These are phyloP conservation scores for Yponomeuta evonymella DNA, from an alignment of 2,888 invertebrate species.

Conservation along the genomic window DNA sequence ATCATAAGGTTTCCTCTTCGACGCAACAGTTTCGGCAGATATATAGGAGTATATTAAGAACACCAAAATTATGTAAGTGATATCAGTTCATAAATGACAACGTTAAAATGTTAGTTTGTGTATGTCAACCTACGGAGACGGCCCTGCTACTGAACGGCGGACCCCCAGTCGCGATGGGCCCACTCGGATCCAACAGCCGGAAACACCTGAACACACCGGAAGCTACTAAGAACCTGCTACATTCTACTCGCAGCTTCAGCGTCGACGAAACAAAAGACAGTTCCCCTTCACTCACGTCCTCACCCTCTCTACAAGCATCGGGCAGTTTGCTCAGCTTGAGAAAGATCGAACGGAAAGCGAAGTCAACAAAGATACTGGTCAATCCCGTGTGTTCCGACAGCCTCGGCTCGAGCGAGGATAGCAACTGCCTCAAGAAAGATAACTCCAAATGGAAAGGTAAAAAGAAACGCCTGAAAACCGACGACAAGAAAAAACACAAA, in stretches of 20 bases:
- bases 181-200: conserved; percentile 66
- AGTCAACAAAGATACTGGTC: conserved; percentile 69
- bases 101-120: conserved; percentile 80
- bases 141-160: conserved; percentile 71
- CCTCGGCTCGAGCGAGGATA: conserved; percentile 60
- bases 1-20: background rate
- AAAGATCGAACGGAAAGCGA: conserved; percentile 65
- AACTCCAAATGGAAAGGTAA: conserved; percentile 62
- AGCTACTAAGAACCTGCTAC: conserved; percentile 47
- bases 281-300: conserved; percentile 48
- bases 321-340: conserved; percentile 60
- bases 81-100: conserved; percentile 49
- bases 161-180: conserved; percentile 72
- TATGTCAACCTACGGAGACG: conserved; percentile 79
- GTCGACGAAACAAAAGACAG: conserved; percentile 48
- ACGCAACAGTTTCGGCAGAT: background rate
- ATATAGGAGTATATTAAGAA: conserved; percentile 19
- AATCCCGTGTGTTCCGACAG: conserved; percentile 67
- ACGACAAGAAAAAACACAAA: conserved; percentile 39
- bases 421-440: conserved; percentile 48
- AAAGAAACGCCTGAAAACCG: conserved; percentile 63
- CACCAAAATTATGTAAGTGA: conserved; percentile 53
- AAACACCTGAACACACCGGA: conserved; percentile 51
- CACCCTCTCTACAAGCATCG: conserved; percentile 51
- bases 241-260: conserved; percentile 43